A percentile compares a stretch with the other conserved stretches of the same genome.
Conservation (phyloP, 2,888 invertebrate species). For the Oscheius sp. region DNA sequence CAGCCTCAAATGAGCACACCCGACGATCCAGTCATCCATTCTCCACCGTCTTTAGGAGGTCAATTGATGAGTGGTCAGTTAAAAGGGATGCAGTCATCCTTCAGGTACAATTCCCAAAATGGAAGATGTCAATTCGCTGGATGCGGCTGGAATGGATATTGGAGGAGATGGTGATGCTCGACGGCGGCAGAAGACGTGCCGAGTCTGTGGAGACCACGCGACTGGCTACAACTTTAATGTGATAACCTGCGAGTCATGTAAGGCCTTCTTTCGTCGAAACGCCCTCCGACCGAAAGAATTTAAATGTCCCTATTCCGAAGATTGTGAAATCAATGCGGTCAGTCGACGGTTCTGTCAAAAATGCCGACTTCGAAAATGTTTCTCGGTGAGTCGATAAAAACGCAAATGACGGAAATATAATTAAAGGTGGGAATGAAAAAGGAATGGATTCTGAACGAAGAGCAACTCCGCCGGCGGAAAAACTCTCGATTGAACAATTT, state of each 20-base stretch:
- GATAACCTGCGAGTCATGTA: constrained; percentile 82
- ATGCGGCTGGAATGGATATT: constrained; percentile 42
- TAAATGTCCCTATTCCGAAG: constrained; percentile 68
- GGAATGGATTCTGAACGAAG: constrained; percentile 95
- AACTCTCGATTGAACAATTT: constrained; percentile 67
- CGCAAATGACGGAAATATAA: neutral
- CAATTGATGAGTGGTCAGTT: constrained; percentile 26
- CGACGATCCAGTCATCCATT: constrained; percentile 66
- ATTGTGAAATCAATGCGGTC: constrained; percentile 68
- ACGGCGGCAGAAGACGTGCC: constrained; percentile 65
- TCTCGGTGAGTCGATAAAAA: constrained; percentile 72
- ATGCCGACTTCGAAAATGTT: constrained; percentile 91
- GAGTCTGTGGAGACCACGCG: constrained; percentile 68
- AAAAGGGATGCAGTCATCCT: neutral
- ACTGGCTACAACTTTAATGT: constrained; percentile 69
- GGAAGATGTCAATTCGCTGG: constrained; percentile 50
- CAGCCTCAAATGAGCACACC: constrained; percentile 67
- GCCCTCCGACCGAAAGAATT: constrained; percentile 83
- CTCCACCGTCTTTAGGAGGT: constrained; percentile 57
- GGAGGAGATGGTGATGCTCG: constrained; percentile 38
- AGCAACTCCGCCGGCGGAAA: constrained; percentile 76
- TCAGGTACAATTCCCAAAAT: constrained; percentile 30
- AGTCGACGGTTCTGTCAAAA: constrained; percentile 86
- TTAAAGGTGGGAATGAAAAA: constrained; percentile 89
- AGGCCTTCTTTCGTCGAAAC: constrained; percentile 93